These are phyloP conservation scores for Cliona cf. orientalis DNA, from an alignment of 37 sponge, comb jelly and placozoan species.

Conservation along the genomic window DNA sequence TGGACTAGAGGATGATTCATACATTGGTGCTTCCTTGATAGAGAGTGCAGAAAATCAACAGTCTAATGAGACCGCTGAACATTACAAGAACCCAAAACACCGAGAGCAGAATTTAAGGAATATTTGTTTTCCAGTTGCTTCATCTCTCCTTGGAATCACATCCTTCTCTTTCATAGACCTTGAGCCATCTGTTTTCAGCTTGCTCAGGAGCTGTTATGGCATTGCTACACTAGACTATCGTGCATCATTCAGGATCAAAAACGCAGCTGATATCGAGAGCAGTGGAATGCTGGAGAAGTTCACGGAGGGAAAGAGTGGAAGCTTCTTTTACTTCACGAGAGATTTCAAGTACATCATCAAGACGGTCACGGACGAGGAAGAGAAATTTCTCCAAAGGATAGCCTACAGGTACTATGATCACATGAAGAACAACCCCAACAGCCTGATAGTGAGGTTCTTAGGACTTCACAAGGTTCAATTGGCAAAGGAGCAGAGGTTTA, in stretches of 20 bases:
- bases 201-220: conserved; percentile 56
- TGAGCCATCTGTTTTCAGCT: conserved; percentile 75
- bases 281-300: conserved; percentile 90
- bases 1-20: conserved; percentile 46
- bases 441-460: conserved; percentile 81
- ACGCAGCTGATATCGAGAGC: conserved; percentile 69
- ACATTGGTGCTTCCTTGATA: conserved; percentile 54
- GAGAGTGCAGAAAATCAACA: conserved; percentile 45
- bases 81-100: conserved; percentile 35
- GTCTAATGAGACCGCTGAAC: conserved; percentile 20
- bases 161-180: conserved; percentile 77
- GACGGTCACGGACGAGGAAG: conserved; percentile 77
- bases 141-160: neutral
- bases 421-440: conserved; percentile 82
- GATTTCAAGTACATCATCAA: conserved; percentile 91
- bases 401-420: conserved; percentile 68
- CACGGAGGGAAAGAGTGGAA: conserved; percentile 94
- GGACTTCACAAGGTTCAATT: conserved; percentile 84
- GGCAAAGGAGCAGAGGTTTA: conserved; percentile 81
- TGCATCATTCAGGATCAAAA: conserved; percentile 70
- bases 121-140: conserved; percentile 52
- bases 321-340: conserved; percentile 93
- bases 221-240: conserved; percentile 54
- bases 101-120: conserved; percentile 31
- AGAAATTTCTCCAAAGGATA: conserved; percentile 60